These are phyloP conservation scores for Lampris incognitus DNA, from an alignment of 2,113 vertebrate genomes.

Conservation along the genomic window DNA sequence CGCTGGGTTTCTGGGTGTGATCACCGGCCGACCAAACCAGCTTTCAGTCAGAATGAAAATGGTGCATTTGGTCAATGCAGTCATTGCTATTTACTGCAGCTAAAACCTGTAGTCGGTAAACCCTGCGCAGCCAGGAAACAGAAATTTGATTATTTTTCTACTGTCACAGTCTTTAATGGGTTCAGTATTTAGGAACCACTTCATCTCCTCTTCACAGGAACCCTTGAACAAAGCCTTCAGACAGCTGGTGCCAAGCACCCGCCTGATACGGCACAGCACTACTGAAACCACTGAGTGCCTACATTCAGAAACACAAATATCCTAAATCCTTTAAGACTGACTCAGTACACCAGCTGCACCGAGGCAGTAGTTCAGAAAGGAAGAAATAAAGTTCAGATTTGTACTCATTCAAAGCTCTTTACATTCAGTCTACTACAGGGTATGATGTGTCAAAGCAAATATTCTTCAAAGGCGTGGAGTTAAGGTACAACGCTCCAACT, in stretches of 20 bases:
- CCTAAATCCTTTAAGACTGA: constrained; percentile 8
- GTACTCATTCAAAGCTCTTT: constrained; percentile 44
- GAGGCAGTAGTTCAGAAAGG: constrained; percentile 48
- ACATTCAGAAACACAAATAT: background rate
- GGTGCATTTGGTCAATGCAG: background rate
- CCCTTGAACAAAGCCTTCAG: constrained; percentile 11
- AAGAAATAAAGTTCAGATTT: constrained; percentile 2
- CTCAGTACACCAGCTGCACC: background rate
- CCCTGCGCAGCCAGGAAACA: background rate
- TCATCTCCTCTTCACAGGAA: constrained; percentile 7
- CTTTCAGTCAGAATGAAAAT: constrained; percentile 10
- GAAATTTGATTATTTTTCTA: background rate
- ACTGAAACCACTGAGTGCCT: background rate
- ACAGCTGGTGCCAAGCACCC: background rate
- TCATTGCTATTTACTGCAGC: background rate
- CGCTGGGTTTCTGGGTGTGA: constrained; percentile 19
- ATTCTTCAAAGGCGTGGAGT: constrained; percentile 22
- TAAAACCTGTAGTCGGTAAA: background rate
- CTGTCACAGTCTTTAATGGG: background rate
- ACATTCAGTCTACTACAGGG: constrained; percentile 62
- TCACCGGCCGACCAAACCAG: constrained; percentile 75
- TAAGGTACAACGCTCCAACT: constrained; percentile 21
- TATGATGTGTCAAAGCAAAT: constrained; percentile 65
- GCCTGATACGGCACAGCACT: background rate
- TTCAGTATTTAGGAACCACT: background rate